These are phyloP conservation scores for Takifugu bimaculatus DNA, from an alignment of 2,113 vertebrate genomes.

Conservation along the genomic window DNA sequence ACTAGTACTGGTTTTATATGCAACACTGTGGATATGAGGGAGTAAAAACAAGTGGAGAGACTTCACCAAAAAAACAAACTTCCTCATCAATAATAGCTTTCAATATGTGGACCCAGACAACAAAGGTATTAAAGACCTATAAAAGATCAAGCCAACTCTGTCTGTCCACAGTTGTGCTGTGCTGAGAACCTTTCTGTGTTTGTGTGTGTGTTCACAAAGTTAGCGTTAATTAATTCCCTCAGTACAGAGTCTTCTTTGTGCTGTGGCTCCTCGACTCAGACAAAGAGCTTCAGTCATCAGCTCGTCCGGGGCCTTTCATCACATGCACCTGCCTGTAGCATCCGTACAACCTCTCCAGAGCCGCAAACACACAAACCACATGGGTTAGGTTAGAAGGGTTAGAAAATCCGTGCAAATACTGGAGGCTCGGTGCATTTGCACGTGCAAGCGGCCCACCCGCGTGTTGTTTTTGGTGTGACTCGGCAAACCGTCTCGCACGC, in stretches of 20 bases:
- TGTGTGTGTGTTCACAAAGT: slow-evolving; percentile 25
- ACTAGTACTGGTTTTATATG: too few species aligned
- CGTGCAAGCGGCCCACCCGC: slow-evolving; percentile 28
- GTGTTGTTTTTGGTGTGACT: slow-evolving; percentile 48
- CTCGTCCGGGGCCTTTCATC: slow-evolving; percentile 53
- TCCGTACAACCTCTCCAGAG: slow-evolving; percentile 11
- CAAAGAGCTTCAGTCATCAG: slow-evolving; percentile 59
- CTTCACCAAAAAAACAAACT: too few species aligned
- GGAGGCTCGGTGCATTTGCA: slow-evolving; percentile 37
- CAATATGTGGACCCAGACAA: not conserved
- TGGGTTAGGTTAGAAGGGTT: too few species aligned
- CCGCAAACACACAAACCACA: not conserved
- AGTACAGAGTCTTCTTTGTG: slow-evolving; percentile 66
- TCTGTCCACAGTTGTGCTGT: slow-evolving; percentile 1
- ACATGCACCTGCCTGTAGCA: slow-evolving; percentile 51
- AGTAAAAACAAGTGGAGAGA: too few species aligned
- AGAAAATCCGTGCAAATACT: not conserved
- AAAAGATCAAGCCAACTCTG: too few species aligned
- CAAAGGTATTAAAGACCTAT: not conserved
- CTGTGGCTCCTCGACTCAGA: slow-evolving; percentile 33
- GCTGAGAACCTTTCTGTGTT: slow-evolving; percentile 3
- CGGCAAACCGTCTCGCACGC: slow-evolving; percentile 30
- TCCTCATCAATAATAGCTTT: not conserved
- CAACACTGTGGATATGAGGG: too few species aligned
- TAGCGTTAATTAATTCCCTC: slow-evolving; percentile 63